A percentile compares a stretch with the other conserved stretches of the same genome.
These are phyloP conservation scores for Metopia argyrocephala DNA, from an alignment of 2,888 invertebrate genomes.

Conservation along the genomic window DNA sequence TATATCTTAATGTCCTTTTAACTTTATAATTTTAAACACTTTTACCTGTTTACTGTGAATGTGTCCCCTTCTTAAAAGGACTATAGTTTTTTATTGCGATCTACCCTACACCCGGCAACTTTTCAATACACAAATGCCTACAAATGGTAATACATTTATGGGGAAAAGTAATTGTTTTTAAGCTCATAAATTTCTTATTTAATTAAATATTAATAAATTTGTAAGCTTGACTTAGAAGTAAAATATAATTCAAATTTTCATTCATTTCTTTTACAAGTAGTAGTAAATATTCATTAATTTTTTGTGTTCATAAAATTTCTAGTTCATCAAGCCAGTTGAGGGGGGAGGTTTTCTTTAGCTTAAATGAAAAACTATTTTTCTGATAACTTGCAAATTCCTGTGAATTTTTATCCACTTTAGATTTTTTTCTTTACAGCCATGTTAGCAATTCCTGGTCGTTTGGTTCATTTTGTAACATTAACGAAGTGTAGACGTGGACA, in stretches of 20 bases:
- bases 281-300: too few relatives aligned
- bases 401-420: not conserved
- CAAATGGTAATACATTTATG: too few relatives aligned
- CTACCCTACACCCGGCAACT: too few relatives aligned
- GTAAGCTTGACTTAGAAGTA: not conserved
- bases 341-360: too few relatives aligned
- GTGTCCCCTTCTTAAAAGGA: not conserved
- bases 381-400: not conserved
- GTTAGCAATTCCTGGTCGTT: slow-evolving; percentile 32
- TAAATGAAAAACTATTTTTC: not conserved
- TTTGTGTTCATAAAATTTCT: too few relatives aligned
- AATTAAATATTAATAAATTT: not conserved
- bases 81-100: not conserved
- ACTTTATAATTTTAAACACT: not conserved
- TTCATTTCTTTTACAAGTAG: not conserved
- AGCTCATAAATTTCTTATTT: not conserved
- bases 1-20: not conserved
- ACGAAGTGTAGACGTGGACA: not conserved
- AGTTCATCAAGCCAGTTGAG: not conserved
- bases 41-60: not conserved
- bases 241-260: not conserved
- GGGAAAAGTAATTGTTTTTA: not conserved
- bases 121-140: too few relatives aligned
- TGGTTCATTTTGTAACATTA: slow-evolving; percentile 12
- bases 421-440: not conserved